Base-by-base conservation (phyloP, 2,797 vertebrate genomes). In the Anguilla megastoma region DNA sequence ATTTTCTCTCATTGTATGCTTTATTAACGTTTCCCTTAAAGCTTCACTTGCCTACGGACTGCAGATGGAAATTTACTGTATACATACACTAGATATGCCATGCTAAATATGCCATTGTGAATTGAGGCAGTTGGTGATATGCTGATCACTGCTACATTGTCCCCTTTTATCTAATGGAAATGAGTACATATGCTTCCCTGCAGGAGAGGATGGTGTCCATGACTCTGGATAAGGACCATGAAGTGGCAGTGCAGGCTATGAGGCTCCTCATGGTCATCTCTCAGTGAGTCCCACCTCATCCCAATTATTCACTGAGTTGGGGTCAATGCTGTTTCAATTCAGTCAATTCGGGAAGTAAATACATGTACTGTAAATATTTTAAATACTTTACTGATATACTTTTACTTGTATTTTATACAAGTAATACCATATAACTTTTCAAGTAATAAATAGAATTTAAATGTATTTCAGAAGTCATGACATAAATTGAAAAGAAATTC, bases 201-300 rank as follows among this genome's bases (percentile, higher is more conserved):
- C 94, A 99, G 98, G 97, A 97, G 84, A 96, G 98, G 92, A 96
- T 99, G 92, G 94, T 98, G 91, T 98, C 98, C 90, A 98, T 99
- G 98, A 96, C 96, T 84, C 95, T 98, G 94, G 98, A 99, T 93
- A 98, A 97, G 92, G 98, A 99, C 94, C 96, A 95, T 87, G 98
- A 98, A 92, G 98, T 98, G 92, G 96, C 97, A 4, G 95, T 98
- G 86, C 98, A 98, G 95, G 95, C 97, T 90, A 95, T 99, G 96
- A 98, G 97, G 93, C 96, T 99, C 87, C 95, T 98, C 92, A 93
- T 97, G 84, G 94, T 97, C 91, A 97, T 99, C 92, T 97, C 97
- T 92, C 96, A 96, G 98, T 99, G 94, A 96, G 95, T 95, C 66
- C 5, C 9, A 33, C 0, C 7, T 60, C 33, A 18, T 36, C 27